Evolutionary conservation across 2,888 invertebrate genomes (phyloP).

Genomic region (Cartodere bifasciata): DNA sequence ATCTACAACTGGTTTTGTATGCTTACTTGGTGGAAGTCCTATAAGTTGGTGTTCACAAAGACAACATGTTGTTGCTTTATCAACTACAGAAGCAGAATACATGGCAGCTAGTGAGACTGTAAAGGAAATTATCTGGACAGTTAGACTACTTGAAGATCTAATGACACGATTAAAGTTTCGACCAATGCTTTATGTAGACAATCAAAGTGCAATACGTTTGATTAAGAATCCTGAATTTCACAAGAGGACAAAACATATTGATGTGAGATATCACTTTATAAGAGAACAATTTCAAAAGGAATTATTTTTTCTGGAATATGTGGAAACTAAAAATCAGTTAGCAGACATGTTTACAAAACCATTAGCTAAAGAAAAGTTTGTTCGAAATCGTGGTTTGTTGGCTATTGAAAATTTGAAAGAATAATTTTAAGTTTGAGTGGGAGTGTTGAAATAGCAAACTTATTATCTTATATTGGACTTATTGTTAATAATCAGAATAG

Average conservation of each 20-base stretch:
- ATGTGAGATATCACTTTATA: constrained; percentile 7
- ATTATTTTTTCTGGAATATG: constrained; percentile 2
- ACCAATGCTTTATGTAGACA: constrained; percentile 6
- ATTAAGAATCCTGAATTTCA: constrained; percentile 7
- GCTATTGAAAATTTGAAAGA: no score
- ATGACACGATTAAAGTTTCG: neutral
- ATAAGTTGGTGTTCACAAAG: constrained; percentile 22
- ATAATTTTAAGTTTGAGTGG: no score
- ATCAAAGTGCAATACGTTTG: constrained; percentile 7
- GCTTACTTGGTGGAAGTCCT: constrained; percentile 17
- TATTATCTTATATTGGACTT: no score
- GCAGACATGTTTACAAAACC: constrained; percentile 11
- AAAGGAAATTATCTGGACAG: constrained; percentile 19
- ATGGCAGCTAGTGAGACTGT: constrained; percentile 19
- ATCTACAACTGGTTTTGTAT: constrained; percentile 20
- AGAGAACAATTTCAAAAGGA: constrained; percentile 4
- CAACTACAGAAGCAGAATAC: constrained; percentile 24
- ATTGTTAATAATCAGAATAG: no score
- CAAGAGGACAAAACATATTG: constrained; percentile 10
- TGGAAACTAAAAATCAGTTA: constrained; percentile 3
- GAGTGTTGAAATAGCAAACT: no score
- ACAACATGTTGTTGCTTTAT: constrained; percentile 19
- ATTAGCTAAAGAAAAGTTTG: constrained; percentile 1
- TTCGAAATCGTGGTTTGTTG: neutral
- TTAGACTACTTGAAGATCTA: constrained; percentile 8